A percentile compares a stretch with the other conserved stretches of the same genome.
Conservation (phyloP, 2,113 vertebrate species). For the Tympanuchus pallidicinctus region DNA sequence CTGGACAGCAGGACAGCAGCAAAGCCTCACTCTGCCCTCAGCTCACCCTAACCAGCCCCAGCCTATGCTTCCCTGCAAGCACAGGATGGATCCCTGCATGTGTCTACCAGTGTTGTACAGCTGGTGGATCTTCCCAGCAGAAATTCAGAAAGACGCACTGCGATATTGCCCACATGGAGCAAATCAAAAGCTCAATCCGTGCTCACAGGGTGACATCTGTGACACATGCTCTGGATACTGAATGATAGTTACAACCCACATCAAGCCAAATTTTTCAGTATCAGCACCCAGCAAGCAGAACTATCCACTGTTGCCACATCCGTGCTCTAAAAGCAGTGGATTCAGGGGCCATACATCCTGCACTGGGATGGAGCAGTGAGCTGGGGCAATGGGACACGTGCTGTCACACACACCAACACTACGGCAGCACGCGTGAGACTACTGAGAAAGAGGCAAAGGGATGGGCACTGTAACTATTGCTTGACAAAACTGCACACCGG, state of each 20-base stretch:
- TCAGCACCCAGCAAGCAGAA: background rate
- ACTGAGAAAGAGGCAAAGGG: background rate
- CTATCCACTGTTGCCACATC: accelerated
- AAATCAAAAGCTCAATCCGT: constrained; percentile 15
- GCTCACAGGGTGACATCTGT: background rate
- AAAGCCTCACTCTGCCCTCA: background rate
- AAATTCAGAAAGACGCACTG: background rate
- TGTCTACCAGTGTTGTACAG: accelerated
- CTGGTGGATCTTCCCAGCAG: background rate
- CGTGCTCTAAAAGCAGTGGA: accelerated
- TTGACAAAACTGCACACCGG: constrained; percentile 7
- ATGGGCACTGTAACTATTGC: constrained; percentile 48
- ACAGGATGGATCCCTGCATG: background rate
- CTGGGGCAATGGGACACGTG: too few relatives aligned
- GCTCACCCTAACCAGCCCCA: background rate
- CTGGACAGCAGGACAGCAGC: background rate
- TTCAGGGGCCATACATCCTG: background rate
- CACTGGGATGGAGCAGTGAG: background rate
- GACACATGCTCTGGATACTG: background rate
- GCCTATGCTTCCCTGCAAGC: background rate
- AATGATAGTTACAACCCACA: background rate
- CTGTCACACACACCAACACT: background rate
- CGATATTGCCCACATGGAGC: background rate
- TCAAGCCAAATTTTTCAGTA: constrained; percentile 12
- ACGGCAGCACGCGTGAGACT: background rate